These are phyloP conservation scores for Noctua fimbriata DNA, from an alignment of 2,888 invertebrate genomes.

Conservation along the genomic window DNA sequence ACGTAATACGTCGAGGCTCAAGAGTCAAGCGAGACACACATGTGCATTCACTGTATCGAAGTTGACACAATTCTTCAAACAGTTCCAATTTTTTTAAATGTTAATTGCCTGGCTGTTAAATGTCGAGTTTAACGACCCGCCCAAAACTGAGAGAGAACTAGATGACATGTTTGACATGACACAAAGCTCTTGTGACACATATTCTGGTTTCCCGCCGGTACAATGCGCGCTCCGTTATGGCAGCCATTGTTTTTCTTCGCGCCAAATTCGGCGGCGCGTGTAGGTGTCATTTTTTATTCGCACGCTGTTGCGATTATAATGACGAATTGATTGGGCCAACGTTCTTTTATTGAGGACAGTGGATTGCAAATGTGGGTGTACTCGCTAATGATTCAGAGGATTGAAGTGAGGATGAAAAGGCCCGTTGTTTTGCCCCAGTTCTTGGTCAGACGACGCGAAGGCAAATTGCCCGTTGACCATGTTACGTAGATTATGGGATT, in stretches of 20 bases:
- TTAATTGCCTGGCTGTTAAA: slow-evolving; percentile 63
- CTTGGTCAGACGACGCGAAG: slow-evolving; percentile 49
- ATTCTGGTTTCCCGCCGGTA: slow-evolving; percentile 63
- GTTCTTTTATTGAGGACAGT: slow-evolving; percentile 81
- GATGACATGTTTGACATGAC: slow-evolving; percentile 73
- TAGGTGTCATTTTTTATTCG: slow-evolving; percentile 86
- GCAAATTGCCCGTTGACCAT: slow-evolving; percentile 74
- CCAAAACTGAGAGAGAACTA: slow-evolving; percentile 73
- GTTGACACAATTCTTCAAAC: slow-evolving; percentile 64
- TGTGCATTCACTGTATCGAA: slow-evolving; percentile 48
- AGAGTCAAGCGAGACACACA: slow-evolving; percentile 28
- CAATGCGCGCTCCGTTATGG: slow-evolving; percentile 79
- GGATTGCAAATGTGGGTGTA: slow-evolving; percentile 84
- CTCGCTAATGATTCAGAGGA: slow-evolving; percentile 84
- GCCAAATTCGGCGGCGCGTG: slow-evolving; percentile 80
- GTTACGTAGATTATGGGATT: slow-evolving; percentile 71
- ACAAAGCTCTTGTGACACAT: slow-evolving; percentile 75
- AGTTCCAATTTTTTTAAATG: slow-evolving; percentile 58
- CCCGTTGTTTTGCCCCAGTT: slow-evolving; percentile 83
- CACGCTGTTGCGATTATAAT: slow-evolving; percentile 84
- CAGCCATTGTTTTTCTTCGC: slow-evolving; percentile 84
- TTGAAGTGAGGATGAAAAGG: slow-evolving; percentile 75
- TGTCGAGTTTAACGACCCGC: slow-evolving; percentile 69
- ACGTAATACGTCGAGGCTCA: slow-evolving; percentile 25
- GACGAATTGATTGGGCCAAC: slow-evolving; percentile 87